Base-by-base conservation (phyloP, 2,888 invertebrate genomes). In the Machimus rusticus region DNA sequence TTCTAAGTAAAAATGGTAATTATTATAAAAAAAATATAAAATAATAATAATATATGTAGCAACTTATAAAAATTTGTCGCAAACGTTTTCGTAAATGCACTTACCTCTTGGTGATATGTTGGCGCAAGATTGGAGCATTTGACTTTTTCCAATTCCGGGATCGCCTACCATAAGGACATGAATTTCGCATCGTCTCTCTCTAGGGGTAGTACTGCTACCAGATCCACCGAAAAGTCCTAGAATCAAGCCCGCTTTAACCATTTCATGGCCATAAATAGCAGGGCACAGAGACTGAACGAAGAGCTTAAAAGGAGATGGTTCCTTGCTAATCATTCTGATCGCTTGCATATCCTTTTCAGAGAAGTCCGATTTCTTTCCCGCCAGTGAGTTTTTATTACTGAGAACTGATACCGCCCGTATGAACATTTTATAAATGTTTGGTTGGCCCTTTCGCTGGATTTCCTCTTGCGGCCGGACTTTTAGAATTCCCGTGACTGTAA, bases 61-160 rank as follows among this genome's bases (percentile, higher is more conserved):
- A 28, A 1, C 1, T 28, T 28, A 1, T 39, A 39, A 23, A 19
- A 19, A 19, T 6, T 23, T 57, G 9, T 23, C 8, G 1, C 8
- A 57, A 57, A n/a, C n/a, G 57, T 6, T 8, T 1, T 51, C 16
- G 16, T 5, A n/a, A 4, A 51, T 51, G 51, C 4, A 51, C 4
- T 87, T 93, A 94, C 98, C 97, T 94, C 97, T 95, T 0, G 98
- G 96, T 0, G 98, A 96, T 55, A 97, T 95, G 90, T 95, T 95
- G 0, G 96, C 94, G 85, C 96, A 96, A 16, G 97, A 96, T 91
- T 97, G 96, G 85, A 99, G 92, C 94, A 99, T 94, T 92, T 97
- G 96, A 14, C 97, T 98, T 93, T 98, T 99, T 2, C 98, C 99
- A 76, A 98, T 94, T 0, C 98, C 98, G 0, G 98, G 98, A 93